phyloP scores from a whole-genome alignment of 1,140 invertebrate genomes.

The Leguminivora glycinivorella region DNA sequence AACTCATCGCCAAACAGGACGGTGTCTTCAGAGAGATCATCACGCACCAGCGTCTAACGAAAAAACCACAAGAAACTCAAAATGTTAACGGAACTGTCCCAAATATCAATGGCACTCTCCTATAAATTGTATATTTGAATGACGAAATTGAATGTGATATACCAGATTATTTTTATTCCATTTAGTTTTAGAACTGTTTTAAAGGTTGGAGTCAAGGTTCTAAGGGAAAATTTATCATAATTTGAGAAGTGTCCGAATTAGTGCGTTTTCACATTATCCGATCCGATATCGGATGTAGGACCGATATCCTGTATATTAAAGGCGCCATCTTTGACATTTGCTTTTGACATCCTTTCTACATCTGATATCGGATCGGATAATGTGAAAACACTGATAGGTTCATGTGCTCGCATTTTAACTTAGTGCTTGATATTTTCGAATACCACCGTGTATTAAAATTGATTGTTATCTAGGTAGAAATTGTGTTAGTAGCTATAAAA shows the following conservation, averaged over 20 bases:
- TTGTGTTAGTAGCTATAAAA: background rate
- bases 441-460: background rate
- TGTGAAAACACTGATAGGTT: background rate
- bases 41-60: constrained; percentile 60
- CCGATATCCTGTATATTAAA: too few species aligned
- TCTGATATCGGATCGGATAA: too few species aligned
- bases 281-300: too few species aligned
- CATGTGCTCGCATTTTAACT: background rate
- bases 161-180: constrained; percentile 26
- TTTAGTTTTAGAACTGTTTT: constrained; percentile 4
- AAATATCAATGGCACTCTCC: background rate
- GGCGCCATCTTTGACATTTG: too few species aligned
- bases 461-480: background rate
- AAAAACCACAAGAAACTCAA: constrained; percentile 47
- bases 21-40: constrained; percentile 69
- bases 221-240: background rate
- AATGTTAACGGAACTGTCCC: constrained; percentile 34
- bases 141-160: constrained; percentile 28
- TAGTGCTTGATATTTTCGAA: background rate
- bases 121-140: background rate
- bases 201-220: background rate
- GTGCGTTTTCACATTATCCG: too few species aligned
- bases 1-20: constrained; percentile 60
- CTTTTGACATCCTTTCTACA: too few species aligned
- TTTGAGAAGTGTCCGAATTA: background rate